Base-by-base conservation (phyloP, 2,888 invertebrate genomes). In the Synergus laeviventris region DNA sequence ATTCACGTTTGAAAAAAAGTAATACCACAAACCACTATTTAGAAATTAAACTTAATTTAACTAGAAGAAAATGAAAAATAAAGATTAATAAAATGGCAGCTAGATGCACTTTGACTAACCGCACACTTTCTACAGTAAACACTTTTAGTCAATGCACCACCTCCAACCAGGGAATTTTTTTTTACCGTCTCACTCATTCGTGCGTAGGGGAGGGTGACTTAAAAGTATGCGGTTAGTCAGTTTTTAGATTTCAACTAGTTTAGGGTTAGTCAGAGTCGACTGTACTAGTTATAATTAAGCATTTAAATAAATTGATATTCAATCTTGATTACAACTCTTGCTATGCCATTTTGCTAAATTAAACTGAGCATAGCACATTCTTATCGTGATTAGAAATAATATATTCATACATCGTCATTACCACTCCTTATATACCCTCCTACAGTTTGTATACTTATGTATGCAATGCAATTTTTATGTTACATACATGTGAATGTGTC, bases 341-440 rank as follows among this genome's bases (percentile, higher is more conserved):
- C 82, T 78, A 83, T 83, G 82, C 81, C 79, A 83, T 78, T 82
- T 83, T 81, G 83, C 75, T 75, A 75, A 77, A 78, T 83, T 81
- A 74, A 83, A 84, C 80, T 76, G 81, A 84, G 82, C 83, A 79
- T 79, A 81, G 81, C 80, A 80, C 81, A 82, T 77, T 78, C 80
- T 81, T 78, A 80, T 81, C 76, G 77, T 80, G 74, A 80, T 81
- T 80, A 79, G 78, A 77, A 80, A 82, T 81, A 75, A 81, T 78
- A 76, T 81, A 76, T 79, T 79, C 79, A 80, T 79, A 79, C 81
- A 81, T 80, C 76, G 62, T 74, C 78, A 77, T 81, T 81, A 73
- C 76, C 76, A 79, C 59, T 76, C 60, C 77, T 66, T 76, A 78
- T 77, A 70, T 42, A 64, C 12, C 21, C 39, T 64, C 64, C 12